Conservation (phyloP, 2,888 invertebrate genomes). For the Chymomyza fuscimana region DNA sequence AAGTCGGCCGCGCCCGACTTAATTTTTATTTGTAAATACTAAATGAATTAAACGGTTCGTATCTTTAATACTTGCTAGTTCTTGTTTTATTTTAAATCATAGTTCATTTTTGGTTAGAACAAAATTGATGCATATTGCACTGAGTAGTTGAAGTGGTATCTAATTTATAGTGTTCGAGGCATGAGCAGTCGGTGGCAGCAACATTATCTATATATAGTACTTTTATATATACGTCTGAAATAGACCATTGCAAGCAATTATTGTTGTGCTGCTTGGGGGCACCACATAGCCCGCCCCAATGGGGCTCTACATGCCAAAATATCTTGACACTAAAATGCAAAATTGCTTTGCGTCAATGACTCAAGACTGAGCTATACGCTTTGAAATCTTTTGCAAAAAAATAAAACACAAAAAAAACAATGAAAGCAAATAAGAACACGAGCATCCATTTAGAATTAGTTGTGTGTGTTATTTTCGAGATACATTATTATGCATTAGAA, state of each 20-base stretch:
- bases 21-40: slow-evolving; percentile 14
- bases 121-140: neutral
- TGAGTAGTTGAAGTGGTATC: neutral
- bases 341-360: slow-evolving; percentile 74
- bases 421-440: slow-evolving; percentile 25
- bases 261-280: slow-evolving; percentile 60
- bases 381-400: slow-evolving; percentile 37
- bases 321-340: slow-evolving; percentile 74
- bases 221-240: slow-evolving; percentile 40
- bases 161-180: slow-evolving; percentile 6
- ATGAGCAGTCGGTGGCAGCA: slow-evolving; percentile 30
- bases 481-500: neutral
- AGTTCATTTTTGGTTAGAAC: neutral
- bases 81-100: neutral
- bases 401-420: slow-evolving; percentile 35
- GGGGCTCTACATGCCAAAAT: slow-evolving; percentile 42
- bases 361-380: slow-evolving; percentile 52
- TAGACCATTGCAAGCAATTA: slow-evolving; percentile 72
- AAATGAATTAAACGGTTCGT: slow-evolving; percentile 7
- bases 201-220: neutral
- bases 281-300: slow-evolving; percentile 8
- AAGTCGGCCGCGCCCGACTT: too few relatives aligned
- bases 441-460: slow-evolving; percentile 1
- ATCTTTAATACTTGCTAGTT: too few relatives aligned
- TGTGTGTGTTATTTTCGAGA: neutral